These are phyloP conservation scores for Parazoanthus darwini DNA, from an alignment of 92 coral and sea anemone species.

Conservation along the genomic window DNA sequence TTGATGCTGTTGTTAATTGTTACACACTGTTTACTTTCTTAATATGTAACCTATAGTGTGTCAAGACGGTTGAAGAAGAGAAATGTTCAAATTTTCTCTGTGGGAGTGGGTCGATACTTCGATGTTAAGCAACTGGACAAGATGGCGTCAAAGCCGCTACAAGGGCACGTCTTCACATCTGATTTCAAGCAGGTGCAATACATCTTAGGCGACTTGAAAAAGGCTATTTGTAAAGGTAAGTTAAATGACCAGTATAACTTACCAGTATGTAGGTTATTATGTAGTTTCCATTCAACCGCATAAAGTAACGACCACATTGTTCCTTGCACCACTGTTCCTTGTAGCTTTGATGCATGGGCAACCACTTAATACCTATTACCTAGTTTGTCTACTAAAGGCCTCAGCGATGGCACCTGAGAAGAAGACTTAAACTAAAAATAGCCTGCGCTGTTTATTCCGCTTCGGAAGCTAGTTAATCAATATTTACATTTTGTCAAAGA, in stretches of 20 bases:
- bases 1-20: background rate
- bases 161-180: constrained; percentile 79
- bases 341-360: too few relatives aligned
- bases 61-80: constrained; percentile 48
- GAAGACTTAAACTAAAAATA: too few relatives aligned
- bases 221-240: constrained; percentile 71
- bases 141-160: constrained; percentile 65
- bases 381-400: too few relatives aligned
- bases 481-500: too few relatives aligned
- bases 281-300: too few relatives aligned
- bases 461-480: too few relatives aligned
- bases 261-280: background rate
- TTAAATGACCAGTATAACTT: background rate
- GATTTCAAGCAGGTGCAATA: constrained; percentile 80
- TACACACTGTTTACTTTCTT: background rate
- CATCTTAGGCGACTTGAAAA: constrained; percentile 68
- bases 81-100: constrained; percentile 59
- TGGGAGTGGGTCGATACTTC: constrained; percentile 83
- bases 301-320: too few relatives aligned
- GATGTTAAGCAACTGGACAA: constrained; percentile 65
- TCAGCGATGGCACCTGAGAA: too few relatives aligned
- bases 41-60: background rate
- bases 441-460: too few relatives aligned
- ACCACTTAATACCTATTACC: too few relatives aligned
- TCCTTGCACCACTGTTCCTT: too few relatives aligned